phyloP scores from a whole-genome alignment of 2,888 invertebrate genomes.

The Zonitis immaculata region DNA sequence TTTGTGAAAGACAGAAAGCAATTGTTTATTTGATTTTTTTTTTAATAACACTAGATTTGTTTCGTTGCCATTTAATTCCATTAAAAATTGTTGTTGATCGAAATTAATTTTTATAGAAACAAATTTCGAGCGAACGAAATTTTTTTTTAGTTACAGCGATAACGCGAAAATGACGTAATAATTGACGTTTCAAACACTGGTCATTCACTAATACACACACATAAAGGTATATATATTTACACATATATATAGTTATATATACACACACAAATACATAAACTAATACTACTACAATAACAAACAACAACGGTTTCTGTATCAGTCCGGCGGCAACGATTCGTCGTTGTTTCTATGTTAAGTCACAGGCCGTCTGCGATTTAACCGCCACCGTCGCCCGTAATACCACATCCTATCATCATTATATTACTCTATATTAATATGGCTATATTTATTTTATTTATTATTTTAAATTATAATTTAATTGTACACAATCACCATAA shows the following conservation, averaged over 20 bases:
- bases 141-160: slow-evolving; percentile 12
- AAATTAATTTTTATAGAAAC: too few relatives aligned
- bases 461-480: too few relatives aligned
- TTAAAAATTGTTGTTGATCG: too few relatives aligned
- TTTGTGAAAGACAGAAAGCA: background rate
- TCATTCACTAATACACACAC: background rate
- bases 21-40: too few relatives aligned
- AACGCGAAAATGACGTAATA: slow-evolving; percentile 8
- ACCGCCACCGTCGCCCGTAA: slow-evolving; percentile 10
- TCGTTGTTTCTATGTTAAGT: slow-evolving; percentile 4
- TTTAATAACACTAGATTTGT: too few relatives aligned
- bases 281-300: background rate
- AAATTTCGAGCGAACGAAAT: too few relatives aligned
- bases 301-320: slow-evolving; percentile 7
- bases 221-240: too few relatives aligned
- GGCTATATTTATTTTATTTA: too few relatives aligned
- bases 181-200: slow-evolving; percentile 4
- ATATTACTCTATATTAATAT: too few relatives aligned
- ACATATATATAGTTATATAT: background rate
- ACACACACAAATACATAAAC: background rate
- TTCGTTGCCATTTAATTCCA: too few relatives aligned
- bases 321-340: slow-evolving; percentile 22
- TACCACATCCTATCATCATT: slow-evolving; percentile 19
- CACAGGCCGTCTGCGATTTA: slow-evolving; percentile 11
- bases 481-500: too few relatives aligned